Evolutionary conservation across 1,140 invertebrate genomes (phyloP).

Genomic region (Leptinotarsa texana): DNA sequence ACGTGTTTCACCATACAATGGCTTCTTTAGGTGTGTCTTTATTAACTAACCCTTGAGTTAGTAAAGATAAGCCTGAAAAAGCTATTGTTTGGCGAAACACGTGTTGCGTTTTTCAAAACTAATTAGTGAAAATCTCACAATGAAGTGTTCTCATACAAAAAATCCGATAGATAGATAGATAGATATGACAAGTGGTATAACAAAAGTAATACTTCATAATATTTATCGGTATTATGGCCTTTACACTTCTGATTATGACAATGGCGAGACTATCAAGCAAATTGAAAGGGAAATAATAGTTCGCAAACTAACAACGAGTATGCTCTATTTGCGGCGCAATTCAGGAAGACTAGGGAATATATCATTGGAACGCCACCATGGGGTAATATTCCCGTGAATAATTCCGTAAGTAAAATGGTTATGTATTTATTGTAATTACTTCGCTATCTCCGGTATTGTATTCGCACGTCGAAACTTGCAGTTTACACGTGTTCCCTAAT

Average conservation of each 20-base stretch:
- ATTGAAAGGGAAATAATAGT: not conserved
- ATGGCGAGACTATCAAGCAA: not conserved
- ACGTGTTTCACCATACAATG: no score
- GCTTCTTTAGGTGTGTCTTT: no score
- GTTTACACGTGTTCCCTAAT: constrained; percentile 11
- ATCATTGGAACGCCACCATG: constrained; percentile 10
- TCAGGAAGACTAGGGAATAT: constrained; percentile 13
- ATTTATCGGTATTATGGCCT: no score
- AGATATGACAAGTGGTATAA: no score
- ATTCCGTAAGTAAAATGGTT: constrained; percentile 18
- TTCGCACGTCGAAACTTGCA: not conserved
- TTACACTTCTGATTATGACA: not conserved
- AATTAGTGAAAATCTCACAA: no score
- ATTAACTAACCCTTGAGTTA: no score
- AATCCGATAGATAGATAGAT: no score
- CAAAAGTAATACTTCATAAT: no score
- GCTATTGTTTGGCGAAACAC: no score
- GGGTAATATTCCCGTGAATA: constrained; percentile 19
- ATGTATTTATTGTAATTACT: constrained; percentile 4
- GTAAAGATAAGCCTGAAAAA: no score
- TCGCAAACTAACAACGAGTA: not conserved
- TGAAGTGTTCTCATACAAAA: no score
- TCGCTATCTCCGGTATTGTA: not conserved
- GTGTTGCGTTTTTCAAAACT: no score
- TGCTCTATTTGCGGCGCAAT: constrained; percentile 4